Percentiles rank a stretch among this genome's conserved stretches.
These are phyloP conservation scores for Harpagifer antarcticus DNA, from an alignment of 2,797 vertebrate genomes.

Conservation along the genomic window DNA sequence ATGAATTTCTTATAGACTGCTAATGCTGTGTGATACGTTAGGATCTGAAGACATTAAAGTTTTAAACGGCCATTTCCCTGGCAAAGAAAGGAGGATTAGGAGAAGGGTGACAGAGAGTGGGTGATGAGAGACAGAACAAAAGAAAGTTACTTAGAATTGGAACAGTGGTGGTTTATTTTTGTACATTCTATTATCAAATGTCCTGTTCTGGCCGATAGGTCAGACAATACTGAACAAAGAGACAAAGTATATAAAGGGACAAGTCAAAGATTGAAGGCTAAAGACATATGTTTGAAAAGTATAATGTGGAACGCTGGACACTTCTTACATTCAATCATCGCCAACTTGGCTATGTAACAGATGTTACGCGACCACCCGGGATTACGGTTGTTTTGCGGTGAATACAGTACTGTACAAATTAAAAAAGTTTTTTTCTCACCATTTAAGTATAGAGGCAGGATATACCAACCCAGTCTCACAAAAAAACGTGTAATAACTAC, in stretches of 20 bases:
- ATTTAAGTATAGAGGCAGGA: no score
- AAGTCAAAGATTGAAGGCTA: background rate
- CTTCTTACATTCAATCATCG: no score
- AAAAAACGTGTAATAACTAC: no score
- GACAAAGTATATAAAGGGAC: background rate
- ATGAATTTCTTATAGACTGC: slow-evolving; percentile 81
- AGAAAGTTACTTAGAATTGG: slow-evolving; percentile 21
- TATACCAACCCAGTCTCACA: no score
- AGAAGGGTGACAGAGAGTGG: background rate
- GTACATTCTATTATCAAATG: background rate
- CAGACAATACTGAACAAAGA: background rate
- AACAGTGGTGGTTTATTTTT: slow-evolving; percentile 21
- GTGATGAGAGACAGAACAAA: slow-evolving; percentile 17
- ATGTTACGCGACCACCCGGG: no score
- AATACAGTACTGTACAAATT: no score
- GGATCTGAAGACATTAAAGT: slow-evolving; percentile 82
- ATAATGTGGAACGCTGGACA: no score
- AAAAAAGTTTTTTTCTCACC: no score
- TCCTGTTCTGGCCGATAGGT: background rate
- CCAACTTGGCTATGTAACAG: no score
- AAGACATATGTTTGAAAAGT: background rate
- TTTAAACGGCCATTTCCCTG: slow-evolving; percentile 71
- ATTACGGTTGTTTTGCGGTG: no score
- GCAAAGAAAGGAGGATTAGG: slow-evolving; percentile 35
- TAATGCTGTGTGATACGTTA: slow-evolving; percentile 76